phyloP scores from a whole-genome alignment of 1,140 invertebrate species.

The Neodiprion lecontei region DNA sequence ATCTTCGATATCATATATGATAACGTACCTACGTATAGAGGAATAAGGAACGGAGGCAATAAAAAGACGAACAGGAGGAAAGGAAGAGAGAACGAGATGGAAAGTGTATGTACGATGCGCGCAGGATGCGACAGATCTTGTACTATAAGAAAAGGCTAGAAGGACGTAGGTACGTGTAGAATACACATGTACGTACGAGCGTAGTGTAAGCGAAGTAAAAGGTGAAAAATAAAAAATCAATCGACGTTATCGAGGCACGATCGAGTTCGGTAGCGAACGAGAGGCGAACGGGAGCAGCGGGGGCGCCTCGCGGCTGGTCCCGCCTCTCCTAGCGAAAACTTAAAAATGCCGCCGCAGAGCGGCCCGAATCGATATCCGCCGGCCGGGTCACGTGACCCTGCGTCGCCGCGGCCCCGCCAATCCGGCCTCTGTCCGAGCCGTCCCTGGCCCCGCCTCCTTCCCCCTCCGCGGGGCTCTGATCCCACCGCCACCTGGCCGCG shows the following conservation, averaged over 20 bases:
- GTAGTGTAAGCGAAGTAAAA: background rate
- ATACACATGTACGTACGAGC: background rate
- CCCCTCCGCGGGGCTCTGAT: slow-evolving; percentile 32
- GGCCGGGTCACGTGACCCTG: slow-evolving; percentile 66
- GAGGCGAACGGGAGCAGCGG: slow-evolving; percentile 12
- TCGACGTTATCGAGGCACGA: slow-evolving; percentile 17
- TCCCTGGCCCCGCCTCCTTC: slow-evolving; percentile 29
- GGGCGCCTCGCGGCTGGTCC: slow-evolving; percentile 43
- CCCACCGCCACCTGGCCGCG: slow-evolving; percentile 37
- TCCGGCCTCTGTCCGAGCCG: slow-evolving; percentile 25
- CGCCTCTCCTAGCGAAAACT: slow-evolving; percentile 63
- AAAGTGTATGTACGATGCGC: background rate
- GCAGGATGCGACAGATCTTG: background rate
- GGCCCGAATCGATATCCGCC: slow-evolving; percentile 75
- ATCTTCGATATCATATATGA: background rate
- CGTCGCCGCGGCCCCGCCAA: slow-evolving; percentile 58
- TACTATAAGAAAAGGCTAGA: background rate
- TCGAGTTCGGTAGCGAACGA: slow-evolving; percentile 20
- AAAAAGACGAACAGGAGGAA: too few relatives aligned
- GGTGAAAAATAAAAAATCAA: slow-evolving; percentile 11
- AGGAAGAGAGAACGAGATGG: too few relatives aligned
- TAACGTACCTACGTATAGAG: background rate
- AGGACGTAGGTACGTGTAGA: background rate
- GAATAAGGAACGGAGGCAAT: too few relatives aligned
- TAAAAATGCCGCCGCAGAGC: slow-evolving; percentile 80